Percentiles rank a stretch among this genome's conserved stretches.
Evolutionary conservation across 2,888 invertebrate species (phyloP).

Genomic region (Phania funesta): DNA sequence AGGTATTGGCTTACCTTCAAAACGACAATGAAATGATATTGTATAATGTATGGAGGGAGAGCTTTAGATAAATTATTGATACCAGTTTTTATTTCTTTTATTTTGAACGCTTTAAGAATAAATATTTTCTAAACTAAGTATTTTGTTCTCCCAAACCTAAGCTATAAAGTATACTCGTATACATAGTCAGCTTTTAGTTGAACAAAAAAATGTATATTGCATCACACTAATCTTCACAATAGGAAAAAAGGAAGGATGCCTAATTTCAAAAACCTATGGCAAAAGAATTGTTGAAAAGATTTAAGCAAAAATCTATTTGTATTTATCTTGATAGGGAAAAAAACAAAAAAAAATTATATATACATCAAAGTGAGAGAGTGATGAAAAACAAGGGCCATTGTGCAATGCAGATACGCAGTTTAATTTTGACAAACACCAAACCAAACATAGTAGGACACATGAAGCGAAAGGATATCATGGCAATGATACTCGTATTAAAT

Average conservation of each 20-base stretch:
- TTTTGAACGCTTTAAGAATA: too few species aligned
- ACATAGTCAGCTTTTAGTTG: not conserved
- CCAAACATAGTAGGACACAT: constrained; percentile 13
- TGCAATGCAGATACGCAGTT: constrained; percentile 52
- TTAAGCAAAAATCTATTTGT: not conserved
- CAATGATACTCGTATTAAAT: constrained; percentile 6
- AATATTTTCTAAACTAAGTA: not conserved
- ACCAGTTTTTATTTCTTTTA: too few species aligned
- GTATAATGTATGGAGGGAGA: too few species aligned
- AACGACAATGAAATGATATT: too few species aligned
- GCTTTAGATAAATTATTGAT: too few species aligned
- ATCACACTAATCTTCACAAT: not conserved
- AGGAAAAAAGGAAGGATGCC: not conserved
- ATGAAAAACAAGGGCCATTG: constrained; percentile 49
- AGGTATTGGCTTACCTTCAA: too few species aligned
- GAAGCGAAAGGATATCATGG: constrained; percentile 9
- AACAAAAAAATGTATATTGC: not conserved
- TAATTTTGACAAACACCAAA: constrained; percentile 28
- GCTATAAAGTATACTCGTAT: not conserved
- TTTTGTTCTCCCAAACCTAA: not conserved
- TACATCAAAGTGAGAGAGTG: constrained; percentile 45
- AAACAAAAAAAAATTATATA: not conserved
- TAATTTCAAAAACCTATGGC: not conserved
- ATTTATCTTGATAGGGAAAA: not conserved
- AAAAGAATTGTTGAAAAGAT: not conserved